Percentiles rank a stretch among this genome's conserved stretches.
Conservation (phyloP, 1,140 invertebrate genomes). For the Marisa cornuarietis region DNA sequence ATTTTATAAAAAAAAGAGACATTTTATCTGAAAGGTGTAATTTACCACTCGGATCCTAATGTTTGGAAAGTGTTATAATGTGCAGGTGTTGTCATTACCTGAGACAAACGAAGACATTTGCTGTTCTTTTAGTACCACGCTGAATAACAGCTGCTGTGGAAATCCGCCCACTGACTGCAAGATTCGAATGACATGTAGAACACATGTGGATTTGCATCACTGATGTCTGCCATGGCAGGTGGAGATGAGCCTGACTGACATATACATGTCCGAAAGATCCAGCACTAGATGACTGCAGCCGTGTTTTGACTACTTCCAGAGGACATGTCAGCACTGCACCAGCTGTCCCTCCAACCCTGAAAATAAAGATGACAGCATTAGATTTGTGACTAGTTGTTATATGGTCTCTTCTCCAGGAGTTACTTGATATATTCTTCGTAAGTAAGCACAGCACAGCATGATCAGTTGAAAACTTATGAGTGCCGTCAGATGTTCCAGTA, state of each 20-base stretch:
- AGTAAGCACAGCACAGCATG: too few relatives aligned
- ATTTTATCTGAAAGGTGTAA: too few relatives aligned
- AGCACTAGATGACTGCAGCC: conserved; percentile 88
- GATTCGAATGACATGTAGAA: conserved; percentile 20
- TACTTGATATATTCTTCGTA: too few relatives aligned
- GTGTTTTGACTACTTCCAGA: conserved; percentile 97
- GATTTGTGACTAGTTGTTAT: too few relatives aligned
- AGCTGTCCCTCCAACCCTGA: conserved; percentile 91
- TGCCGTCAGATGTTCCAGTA: too few relatives aligned
- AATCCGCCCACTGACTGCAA: conserved; percentile 15
- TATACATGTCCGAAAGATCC: conserved; percentile 39
- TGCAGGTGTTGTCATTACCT: not conserved
- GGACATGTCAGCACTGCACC: conserved; percentile 98
- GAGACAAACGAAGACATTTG: conserved; percentile 33
- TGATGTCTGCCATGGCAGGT: conserved; percentile 17
- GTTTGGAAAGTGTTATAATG: too few relatives aligned
- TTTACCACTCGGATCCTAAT: too few relatives aligned
- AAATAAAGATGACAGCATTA: not conserved
- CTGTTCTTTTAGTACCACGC: conserved; percentile 14
- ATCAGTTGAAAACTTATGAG: too few relatives aligned
- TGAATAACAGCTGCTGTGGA: not conserved
- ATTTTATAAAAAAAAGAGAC: too few relatives aligned
- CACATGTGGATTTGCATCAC: conserved; percentile 21
- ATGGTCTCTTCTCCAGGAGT: too few relatives aligned
- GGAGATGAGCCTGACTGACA: conserved; percentile 23